Percentiles rank a stretch among this genome's conserved stretches.
Evolutionary conservation across 2,113 vertebrate genomes (phyloP).

Genomic region (Anolis carolinensis): DNA sequence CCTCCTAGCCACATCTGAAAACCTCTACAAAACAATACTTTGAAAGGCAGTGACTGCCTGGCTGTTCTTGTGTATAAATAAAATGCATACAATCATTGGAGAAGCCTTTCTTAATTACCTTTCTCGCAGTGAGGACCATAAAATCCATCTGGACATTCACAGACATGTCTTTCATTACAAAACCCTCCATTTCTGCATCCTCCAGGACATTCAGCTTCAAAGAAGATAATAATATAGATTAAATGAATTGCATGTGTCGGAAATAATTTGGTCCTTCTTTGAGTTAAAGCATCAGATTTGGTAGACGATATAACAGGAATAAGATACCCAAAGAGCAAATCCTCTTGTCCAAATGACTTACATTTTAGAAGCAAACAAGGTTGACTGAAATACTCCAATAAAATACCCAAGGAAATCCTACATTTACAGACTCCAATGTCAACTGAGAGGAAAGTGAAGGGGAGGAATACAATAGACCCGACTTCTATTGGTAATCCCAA

Average conservation of each 20-base stretch:
- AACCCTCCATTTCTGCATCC: constrained; percentile 88
- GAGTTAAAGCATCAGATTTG: neutral
- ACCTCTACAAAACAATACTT: constrained; percentile 37
- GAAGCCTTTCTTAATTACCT: constrained; percentile 74
- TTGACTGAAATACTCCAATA: constrained; percentile 20
- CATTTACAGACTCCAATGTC: neutral
- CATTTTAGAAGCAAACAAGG: neutral
- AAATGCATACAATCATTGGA: constrained; percentile 1
- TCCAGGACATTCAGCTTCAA: constrained; percentile 86
- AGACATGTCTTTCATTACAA: constrained; percentile 86
- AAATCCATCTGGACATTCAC: constrained; percentile 89
- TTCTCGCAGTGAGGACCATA: constrained; percentile 90
- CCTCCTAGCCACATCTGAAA: constrained; percentile 39
- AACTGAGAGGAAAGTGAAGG: neutral
- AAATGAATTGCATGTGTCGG: constrained; percentile 1
- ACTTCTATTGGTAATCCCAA: no score
- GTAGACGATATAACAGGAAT: neutral
- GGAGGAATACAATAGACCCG: neutral
- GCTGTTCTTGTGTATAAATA: constrained; percentile 8
- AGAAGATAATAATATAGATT: constrained; percentile 57
- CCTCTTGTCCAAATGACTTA: neutral
- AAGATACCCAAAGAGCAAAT: constrained; percentile 2
- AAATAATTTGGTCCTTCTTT: neutral
- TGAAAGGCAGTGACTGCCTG: constrained; percentile 4
- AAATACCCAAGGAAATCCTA: neutral